These are phyloP conservation scores for Centropus unirufus DNA, from an alignment of 2,113 vertebrate species.

Conservation along the genomic window DNA sequence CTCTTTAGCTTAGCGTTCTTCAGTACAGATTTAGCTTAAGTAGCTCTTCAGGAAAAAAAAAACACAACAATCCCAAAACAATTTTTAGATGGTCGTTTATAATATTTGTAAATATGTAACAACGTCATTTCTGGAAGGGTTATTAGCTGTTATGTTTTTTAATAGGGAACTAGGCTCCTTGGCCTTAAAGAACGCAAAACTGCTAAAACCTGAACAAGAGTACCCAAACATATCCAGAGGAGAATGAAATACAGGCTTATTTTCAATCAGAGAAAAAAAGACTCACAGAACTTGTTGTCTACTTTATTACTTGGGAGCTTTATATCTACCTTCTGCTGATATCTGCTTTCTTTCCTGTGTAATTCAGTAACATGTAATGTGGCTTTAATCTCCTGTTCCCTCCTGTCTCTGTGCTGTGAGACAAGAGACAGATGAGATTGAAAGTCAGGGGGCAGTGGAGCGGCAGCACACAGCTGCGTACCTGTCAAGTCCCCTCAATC, in stretches of 20 bases:
- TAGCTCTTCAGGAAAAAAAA: not conserved
- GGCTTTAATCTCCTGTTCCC: slow-evolving; percentile 55
- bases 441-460: slow-evolving; percentile 48
- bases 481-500: slow-evolving; percentile 30
- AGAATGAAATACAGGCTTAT: not conserved
- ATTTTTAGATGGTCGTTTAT: not conserved
- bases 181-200: not conserved
- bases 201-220: not conserved
- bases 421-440: slow-evolving; percentile 41
- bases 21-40: not conserved
- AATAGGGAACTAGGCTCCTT: not conserved
- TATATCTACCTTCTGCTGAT: not conserved
- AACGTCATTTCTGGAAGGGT: not conserved
- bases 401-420: not conserved
- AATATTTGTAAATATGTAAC: not conserved
- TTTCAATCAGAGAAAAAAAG: slow-evolving; percentile 10
- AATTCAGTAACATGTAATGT: slow-evolving; percentile 20
- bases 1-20: not conserved
- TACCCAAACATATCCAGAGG: not conserved
- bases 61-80: too few species aligned
- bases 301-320: not conserved
- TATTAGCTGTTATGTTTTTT: not conserved
- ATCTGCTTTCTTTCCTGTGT: not conserved
- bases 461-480: not conserved
- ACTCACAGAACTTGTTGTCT: not conserved